These are phyloP conservation scores for Orthonevra nobilis DNA, from an alignment of 2,888 invertebrate genomes.

Conservation along the genomic window DNA sequence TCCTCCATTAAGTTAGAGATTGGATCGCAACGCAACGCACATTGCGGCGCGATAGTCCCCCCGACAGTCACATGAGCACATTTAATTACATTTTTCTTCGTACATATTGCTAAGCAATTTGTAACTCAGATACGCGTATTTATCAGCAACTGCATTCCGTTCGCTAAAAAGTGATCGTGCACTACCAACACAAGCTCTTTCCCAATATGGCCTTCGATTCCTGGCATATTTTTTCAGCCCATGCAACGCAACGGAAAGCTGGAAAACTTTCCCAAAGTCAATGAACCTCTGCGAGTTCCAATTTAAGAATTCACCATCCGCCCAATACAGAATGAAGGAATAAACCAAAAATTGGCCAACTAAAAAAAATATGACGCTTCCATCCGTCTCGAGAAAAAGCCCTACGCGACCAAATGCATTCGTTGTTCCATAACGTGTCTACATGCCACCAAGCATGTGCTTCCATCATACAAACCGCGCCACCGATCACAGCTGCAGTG, in stretches of 20 bases:
- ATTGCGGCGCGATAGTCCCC: neutral
- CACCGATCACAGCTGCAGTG: conserved; percentile 1
- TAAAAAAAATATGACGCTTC: neutral
- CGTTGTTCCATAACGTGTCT: conserved; percentile 18
- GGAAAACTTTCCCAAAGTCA: conserved; percentile 18
- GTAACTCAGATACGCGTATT: neutral
- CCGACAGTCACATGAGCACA: neutral
- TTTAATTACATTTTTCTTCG: conserved; percentile 10
- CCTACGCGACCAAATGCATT: conserved; percentile 38
- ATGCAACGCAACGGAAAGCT: neutral
- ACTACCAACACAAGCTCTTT: neutral
- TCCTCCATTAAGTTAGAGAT: neutral
- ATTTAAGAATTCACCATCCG: conserved; percentile 15
- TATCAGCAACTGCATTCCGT: conserved; percentile 20
- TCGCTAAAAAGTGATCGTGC: neutral
- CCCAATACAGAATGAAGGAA: neutral
- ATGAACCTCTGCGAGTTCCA: conserved; percentile 13
- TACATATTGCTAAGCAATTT: conserved; percentile 32
- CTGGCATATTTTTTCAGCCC: conserved; percentile 26
- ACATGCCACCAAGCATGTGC: conserved; percentile 26
- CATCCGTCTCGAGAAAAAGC: neutral
- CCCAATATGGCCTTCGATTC: neutral
- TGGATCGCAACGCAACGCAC: too few relatives aligned
- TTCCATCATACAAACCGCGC: conserved; percentile 1
- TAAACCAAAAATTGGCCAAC: neutral